phyloP scores from a whole-genome alignment of 1,140 invertebrate species.

The Tribolium castaneum region DNA sequence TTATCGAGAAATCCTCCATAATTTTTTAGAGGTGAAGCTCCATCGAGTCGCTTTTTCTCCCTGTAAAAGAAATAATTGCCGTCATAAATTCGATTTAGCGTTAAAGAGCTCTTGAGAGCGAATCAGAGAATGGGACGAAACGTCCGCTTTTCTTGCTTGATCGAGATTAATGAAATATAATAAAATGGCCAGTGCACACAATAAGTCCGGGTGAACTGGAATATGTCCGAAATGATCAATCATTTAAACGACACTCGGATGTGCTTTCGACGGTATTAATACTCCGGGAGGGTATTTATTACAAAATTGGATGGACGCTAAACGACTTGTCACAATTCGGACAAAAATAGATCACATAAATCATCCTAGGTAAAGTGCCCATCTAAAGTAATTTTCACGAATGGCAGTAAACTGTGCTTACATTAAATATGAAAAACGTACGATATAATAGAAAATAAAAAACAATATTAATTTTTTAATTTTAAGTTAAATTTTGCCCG shows the following conservation, averaged over 20 bases:
- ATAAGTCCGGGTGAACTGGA: constrained; percentile 15
- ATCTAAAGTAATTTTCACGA: too few species aligned
- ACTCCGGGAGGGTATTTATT: constrained; percentile 16
- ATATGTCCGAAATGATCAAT: constrained; percentile 17
- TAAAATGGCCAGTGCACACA: constrained; percentile 25
- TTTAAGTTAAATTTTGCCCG: too few species aligned
- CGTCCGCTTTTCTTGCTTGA: constrained; percentile 8
- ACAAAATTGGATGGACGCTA: background rate
- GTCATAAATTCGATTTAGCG: background rate
- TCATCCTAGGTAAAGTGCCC: too few species aligned
- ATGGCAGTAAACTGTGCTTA: too few species aligned
- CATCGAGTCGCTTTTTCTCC: background rate
- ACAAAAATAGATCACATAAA: background rate
- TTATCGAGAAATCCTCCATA: background rate
- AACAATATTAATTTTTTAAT: too few species aligned
- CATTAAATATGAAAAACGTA: too few species aligned
- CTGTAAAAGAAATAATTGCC: background rate
- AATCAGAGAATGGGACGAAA: background rate
- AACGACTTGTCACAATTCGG: background rate
- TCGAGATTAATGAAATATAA: constrained; percentile 35
- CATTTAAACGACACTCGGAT: constrained; percentile 26
- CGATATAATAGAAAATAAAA: too few species aligned
- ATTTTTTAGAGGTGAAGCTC: background rate
- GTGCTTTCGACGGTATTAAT: constrained; percentile 15
- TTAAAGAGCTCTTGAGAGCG: background rate